Evolutionary conservation across 2,797 vertebrate genomes (phyloP).

Genomic region (Anableps anableps): DNA sequence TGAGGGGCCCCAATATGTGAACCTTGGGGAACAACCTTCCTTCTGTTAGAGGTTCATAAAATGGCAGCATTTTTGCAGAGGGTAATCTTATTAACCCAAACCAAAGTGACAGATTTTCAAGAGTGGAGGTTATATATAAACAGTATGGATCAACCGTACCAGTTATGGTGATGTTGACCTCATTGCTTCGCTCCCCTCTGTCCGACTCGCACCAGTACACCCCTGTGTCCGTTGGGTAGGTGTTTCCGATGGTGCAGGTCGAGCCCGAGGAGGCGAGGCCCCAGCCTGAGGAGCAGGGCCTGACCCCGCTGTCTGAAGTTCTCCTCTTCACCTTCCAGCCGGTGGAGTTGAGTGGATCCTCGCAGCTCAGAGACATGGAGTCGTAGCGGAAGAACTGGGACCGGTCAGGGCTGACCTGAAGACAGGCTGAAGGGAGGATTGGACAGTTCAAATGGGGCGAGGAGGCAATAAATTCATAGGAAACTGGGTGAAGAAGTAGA

Average conservation of each 20-base stretch:
- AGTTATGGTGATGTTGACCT: slow-evolving; percentile 50
- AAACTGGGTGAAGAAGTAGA: rapidly evolving
- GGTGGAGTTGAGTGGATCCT: slow-evolving; percentile 23
- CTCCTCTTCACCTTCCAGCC: slow-evolving; percentile 60
- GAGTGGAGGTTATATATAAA: neutral
- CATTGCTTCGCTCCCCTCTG: slow-evolving; percentile 12
- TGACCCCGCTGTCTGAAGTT: neutral
- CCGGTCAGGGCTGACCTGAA: slow-evolving; percentile 47
- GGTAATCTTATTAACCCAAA: neutral
- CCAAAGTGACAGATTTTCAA: neutral
- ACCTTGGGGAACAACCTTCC: neutral
- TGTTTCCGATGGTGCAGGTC: slow-evolving; percentile 29
- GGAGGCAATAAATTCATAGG: no score
- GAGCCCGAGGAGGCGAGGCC: neutral
- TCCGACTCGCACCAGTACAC: slow-evolving; percentile 61
- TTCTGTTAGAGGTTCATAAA: neutral
- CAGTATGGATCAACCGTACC: slow-evolving; percentile 25
- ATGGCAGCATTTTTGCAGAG: neutral
- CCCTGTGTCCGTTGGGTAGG: slow-evolving; percentile 55
- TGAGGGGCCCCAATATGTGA: neutral
- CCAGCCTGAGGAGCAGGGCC: slow-evolving; percentile 44
- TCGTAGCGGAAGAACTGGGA: slow-evolving; percentile 56
- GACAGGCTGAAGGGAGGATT: slow-evolving; percentile 29
- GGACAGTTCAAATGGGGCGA: no score
- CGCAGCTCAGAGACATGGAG: slow-evolving; percentile 45